Percentiles rank a stretch among this genome's conserved stretches.
These are phyloP conservation scores for Ptiloglossa arizonensis DNA, from an alignment of 1,140 invertebrate species.

Conservation along the genomic window DNA sequence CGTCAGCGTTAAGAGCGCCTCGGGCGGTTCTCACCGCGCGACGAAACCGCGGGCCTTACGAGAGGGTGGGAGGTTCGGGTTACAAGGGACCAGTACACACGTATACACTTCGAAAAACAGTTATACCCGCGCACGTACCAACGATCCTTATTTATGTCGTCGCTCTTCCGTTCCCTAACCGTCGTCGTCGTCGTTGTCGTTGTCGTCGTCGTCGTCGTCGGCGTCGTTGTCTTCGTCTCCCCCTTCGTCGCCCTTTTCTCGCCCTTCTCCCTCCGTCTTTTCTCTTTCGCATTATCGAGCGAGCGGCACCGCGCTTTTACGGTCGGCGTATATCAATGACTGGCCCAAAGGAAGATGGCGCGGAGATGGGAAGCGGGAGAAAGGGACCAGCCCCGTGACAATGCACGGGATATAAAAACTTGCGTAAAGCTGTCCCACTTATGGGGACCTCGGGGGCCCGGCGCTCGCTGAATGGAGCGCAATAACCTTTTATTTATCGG, in stretches of 20 bases:
- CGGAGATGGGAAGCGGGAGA: constrained; percentile 18
- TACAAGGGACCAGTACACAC: constrained; percentile 1
- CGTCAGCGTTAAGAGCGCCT: constrained; percentile 30
- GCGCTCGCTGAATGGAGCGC: constrained; percentile 58
- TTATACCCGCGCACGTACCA: constrained; percentile 62
- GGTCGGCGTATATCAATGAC: constrained; percentile 76
- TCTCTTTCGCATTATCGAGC: constrained; percentile 68
- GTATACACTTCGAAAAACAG: constrained; percentile 63
- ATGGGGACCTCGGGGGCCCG: constrained; percentile 40
- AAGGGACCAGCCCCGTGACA: constrained; percentile 62
- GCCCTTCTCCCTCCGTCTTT: constrained; percentile 49
- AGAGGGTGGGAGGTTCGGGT: neutral
- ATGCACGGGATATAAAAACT: constrained; percentile 74
- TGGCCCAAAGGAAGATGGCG: constrained; percentile 54
- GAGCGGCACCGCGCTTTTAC: constrained; percentile 68
- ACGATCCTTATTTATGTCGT: constrained; percentile 72
- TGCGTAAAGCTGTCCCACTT: constrained; percentile 76
- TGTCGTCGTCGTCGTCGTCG: constrained; percentile 54
- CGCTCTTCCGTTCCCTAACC: constrained; percentile 49
- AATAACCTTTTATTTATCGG: constrained; percentile 76
- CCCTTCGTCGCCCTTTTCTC: constrained; percentile 62
- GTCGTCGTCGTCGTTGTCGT: constrained; percentile 41
- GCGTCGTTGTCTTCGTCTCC: constrained; percentile 39
- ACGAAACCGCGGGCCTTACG: constrained; percentile 30
- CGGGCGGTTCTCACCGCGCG: constrained; percentile 36